These are phyloP conservation scores for Lucilia sericata DNA, from an alignment of 1,140 invertebrate genomes.

Conservation along the genomic window DNA sequence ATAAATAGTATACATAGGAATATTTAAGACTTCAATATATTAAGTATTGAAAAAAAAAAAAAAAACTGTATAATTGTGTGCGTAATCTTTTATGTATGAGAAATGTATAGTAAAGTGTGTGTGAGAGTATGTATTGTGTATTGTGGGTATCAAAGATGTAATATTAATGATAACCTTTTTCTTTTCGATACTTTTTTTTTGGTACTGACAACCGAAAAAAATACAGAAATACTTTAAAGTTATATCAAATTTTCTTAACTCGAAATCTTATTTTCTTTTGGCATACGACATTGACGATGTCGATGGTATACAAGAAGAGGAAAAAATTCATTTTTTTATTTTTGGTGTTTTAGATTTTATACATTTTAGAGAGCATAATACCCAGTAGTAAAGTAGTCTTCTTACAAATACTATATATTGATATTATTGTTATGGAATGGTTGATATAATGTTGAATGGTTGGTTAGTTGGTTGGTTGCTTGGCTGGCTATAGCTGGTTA, in stretches of 20 bases:
- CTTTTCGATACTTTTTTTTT: not conserved
- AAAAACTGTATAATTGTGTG: not conserved
- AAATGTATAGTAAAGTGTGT: not conserved
- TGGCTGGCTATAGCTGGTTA: not conserved
- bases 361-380: not conserved
- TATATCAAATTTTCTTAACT: conserved; percentile 33
- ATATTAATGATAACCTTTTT: conserved; percentile 43
- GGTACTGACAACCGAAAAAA: not conserved
- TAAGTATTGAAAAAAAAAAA: too few species aligned
- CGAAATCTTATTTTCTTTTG: not conserved
- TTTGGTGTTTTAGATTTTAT: not conserved
- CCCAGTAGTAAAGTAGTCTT: not conserved
- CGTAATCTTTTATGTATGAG: conserved; percentile 17
- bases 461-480: not conserved
- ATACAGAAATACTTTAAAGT: conserved; percentile 37
- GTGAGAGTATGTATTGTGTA: not conserved
- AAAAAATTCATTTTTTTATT: not conserved
- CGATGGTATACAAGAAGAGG: not conserved
- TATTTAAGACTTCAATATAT: too few species aligned
- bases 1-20: not conserved
- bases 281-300: not conserved
- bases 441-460: not conserved
- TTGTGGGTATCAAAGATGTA: conserved; percentile 43
- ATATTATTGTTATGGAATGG: not conserved
- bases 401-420: not conserved